Conservation (phyloP, 2,797 vertebrate genomes). For the Astyanax mexicanus region DNA sequence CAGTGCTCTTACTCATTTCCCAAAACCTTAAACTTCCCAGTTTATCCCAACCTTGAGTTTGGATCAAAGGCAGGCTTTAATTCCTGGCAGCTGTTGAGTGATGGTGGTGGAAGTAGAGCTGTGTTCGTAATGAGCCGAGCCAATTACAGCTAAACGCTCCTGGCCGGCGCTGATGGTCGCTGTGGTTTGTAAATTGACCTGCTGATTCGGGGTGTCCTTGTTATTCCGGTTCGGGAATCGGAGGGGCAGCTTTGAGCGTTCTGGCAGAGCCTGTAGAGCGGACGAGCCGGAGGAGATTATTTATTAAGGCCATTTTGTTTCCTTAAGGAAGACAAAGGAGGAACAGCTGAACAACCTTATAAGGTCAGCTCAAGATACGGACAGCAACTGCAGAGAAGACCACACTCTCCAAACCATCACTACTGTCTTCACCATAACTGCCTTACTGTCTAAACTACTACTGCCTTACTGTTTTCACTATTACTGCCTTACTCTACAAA, state of each 20-base stretch:
- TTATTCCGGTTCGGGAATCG: conserved; percentile 49
- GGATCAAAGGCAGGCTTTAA: conserved; percentile 10
- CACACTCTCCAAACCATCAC: background rate
- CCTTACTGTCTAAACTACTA: background rate
- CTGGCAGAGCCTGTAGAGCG: conserved; percentile 15
- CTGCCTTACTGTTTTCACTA: background rate
- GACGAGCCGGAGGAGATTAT: conserved; percentile 28
- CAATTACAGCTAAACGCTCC: conserved; percentile 18
- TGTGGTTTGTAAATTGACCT: conserved; percentile 40
- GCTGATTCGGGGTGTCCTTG: conserved; percentile 22
- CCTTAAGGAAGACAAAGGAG: conserved; percentile 17
- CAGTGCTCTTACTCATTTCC: background rate
- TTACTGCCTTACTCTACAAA: background rate
- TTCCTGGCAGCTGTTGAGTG: background rate
- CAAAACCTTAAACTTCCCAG: background rate
- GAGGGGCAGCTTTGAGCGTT: conserved; percentile 35
- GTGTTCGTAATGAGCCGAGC: background rate
- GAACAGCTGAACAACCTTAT: conserved; percentile 57
- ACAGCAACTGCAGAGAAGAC: conserved; percentile 70
- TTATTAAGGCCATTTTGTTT: conserved; percentile 34
- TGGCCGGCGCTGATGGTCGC: conserved; percentile 31
- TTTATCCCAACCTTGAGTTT: background rate
- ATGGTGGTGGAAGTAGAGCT: background rate
- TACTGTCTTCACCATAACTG: too few relatives aligned
- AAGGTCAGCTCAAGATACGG: conserved; percentile 62